Evolutionary conservation across 1,140 invertebrate genomes (phyloP), one percentile per base, ranked within the genome.

Genomic region (Megalonaias nervosa): DNA sequence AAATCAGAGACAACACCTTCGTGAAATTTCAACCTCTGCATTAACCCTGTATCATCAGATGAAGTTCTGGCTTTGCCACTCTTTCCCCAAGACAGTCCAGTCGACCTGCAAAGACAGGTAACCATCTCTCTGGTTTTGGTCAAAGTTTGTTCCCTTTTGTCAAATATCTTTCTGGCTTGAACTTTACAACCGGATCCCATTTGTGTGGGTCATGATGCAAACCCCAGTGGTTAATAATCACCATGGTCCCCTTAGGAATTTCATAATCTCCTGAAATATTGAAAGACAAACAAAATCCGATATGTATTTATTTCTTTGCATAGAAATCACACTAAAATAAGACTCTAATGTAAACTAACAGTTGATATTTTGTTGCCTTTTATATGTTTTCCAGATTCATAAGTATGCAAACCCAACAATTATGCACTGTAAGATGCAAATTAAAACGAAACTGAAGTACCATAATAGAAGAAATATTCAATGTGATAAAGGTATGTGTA

Each of bases 211-310:
- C 93, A 92, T 95, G 94, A 31, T 97, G 91, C 64, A 95, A 93
- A 70, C 93, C 93, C 75, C 94, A 94, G 81, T 95, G 94, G 86
- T 96, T 97, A n/a, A 94, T 93, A 12, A 97, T 92, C 1, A 97
- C 93, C 93, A 96, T 95, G 23, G 95, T 95, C 77, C 96, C 94
- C 94, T 92, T 91, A 0, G 93, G 93, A 66, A 96, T 93, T 68
- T 82, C 82, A 81, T 93, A 95, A 60, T 72, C 76, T 58, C 67
- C 66, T 69, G 76, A 61, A 71, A 67, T 31, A 31, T 2, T 17
- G 64, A 60, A 71, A 31, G 21, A 60, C 64, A 64, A 57, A n/a
- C n/a, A n/a, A 72, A 66, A 66, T 31, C 31, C 1, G 31, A 31
- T 31, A 31, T 31, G 2, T 31, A 31, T 31, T 31, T 5, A 31